phyloP scores from a whole-genome alignment of 2,888 invertebrate genomes.

The Cephus rjabovi region DNA sequence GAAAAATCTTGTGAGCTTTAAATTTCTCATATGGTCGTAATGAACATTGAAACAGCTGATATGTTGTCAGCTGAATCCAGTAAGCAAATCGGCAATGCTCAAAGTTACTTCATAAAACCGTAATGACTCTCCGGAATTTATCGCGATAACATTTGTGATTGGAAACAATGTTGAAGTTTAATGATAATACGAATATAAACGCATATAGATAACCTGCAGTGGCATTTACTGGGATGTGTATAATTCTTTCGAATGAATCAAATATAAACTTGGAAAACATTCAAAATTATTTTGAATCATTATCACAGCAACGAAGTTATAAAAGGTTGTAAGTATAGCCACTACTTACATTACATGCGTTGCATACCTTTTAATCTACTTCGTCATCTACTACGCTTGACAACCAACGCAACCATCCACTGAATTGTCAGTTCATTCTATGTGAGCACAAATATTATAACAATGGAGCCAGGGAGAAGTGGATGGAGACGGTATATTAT shows the following conservation, averaged over 20 bases:
- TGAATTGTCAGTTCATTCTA: background rate
- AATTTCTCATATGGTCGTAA: background rate
- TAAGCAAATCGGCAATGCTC: background rate
- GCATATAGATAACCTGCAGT: background rate
- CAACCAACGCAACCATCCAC: background rate
- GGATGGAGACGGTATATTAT: constrained; percentile 44
- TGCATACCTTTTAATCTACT: background rate
- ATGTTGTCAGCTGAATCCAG: background rate
- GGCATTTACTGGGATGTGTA: background rate
- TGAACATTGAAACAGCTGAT: background rate
- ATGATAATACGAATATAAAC: background rate
- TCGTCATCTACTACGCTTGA: background rate
- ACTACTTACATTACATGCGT: background rate
- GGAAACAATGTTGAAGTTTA: background rate
- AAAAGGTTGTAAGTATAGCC: background rate
- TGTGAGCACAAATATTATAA: background rate
- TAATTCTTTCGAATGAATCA: background rate
- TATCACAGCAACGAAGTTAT: background rate
- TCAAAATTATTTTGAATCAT: background rate
- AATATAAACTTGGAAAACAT: background rate
- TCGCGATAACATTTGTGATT: background rate
- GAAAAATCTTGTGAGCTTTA: background rate
- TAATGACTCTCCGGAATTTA: background rate
- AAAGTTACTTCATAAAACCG: background rate
- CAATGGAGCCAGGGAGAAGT: constrained; percentile 26